phyloP scores from a whole-genome alignment of 2,888 invertebrate genomes.

The Sphaerophoria rueppellii region DNA sequence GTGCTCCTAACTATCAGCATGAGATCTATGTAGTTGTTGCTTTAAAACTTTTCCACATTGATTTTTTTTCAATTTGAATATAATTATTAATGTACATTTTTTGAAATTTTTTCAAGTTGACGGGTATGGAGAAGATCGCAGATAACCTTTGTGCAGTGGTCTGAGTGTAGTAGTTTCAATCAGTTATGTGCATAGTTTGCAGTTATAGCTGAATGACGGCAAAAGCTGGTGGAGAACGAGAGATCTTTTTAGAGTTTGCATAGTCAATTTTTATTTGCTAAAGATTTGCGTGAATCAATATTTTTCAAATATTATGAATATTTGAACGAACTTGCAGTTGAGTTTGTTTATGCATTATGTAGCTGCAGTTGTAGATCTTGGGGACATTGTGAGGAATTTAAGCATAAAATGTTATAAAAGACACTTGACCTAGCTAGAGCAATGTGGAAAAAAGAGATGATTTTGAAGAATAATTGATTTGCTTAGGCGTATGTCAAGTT shows the following conservation, averaged over 20 bases:
- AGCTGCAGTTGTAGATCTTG: not conserved
- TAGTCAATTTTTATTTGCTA: conserved; percentile 35
- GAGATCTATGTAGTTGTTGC: conserved; percentile 37
- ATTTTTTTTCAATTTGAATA: conserved; percentile 43
- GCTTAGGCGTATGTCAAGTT: not conserved
- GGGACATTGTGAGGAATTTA: not conserved
- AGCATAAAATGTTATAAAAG: not conserved
- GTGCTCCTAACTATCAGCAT: not conserved
- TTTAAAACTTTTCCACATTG: conserved; percentile 41
- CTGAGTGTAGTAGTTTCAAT: not conserved
- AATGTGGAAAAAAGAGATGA: not conserved
- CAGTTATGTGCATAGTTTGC: conserved; percentile 31
- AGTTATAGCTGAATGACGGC: not conserved
- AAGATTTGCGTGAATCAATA: conserved; percentile 54
- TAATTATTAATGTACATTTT: not conserved
- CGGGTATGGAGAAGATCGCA: conserved; percentile 35
- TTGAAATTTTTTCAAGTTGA: conserved; percentile 5
- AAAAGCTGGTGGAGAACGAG: not conserved
- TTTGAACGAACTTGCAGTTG: conserved; percentile 22
- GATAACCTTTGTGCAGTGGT: conserved; percentile 36
- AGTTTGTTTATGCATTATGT: conserved; percentile 12
- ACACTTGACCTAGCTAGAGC: conserved; percentile 29
- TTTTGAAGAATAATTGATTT: not conserved
- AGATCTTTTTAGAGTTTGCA: conserved; percentile 20
- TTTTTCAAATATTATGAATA: conserved; percentile 1